phyloP scores from a whole-genome alignment of 2,888 invertebrate species.

The Thysanoteuthis rhombus region DNA sequence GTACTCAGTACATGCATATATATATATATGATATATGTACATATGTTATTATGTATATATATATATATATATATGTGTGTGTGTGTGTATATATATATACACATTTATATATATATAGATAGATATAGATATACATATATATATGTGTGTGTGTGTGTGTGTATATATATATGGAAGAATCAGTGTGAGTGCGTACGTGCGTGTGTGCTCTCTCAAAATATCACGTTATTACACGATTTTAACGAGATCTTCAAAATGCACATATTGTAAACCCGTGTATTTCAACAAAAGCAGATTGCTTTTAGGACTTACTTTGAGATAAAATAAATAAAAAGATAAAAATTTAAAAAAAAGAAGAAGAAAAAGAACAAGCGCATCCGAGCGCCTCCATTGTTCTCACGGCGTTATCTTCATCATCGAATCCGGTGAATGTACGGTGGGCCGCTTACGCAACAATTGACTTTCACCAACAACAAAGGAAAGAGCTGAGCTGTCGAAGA shows the following conservation, averaged over 20 bases:
- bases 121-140: no score
- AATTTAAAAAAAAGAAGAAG: no score
- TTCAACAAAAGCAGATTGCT: not conserved
- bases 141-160: no score
- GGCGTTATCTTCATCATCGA: not conserved
- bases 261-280: not conserved
- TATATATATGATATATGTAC: no score
- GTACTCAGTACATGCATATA: no score
- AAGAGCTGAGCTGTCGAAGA: not conserved
- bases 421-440: not conserved
- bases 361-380: not conserved
- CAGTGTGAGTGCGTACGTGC: no score
- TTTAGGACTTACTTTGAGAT: not conserved
- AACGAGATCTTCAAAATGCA: not conserved
- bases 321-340: no score
- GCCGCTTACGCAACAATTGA: not conserved
- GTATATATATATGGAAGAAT: no score
- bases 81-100: no score
- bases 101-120: no score
- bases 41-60: no score
- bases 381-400: not conserved
- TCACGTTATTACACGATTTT: not conserved
- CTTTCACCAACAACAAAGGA: not conserved
- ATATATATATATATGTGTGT: no score
- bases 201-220: not conserved